Percentiles rank a stretch among this genome's conserved stretches.
phyloP scores from a whole-genome alignment of 2,888 invertebrate genomes.

The Kuschelorhynchus macadamiae region DNA sequence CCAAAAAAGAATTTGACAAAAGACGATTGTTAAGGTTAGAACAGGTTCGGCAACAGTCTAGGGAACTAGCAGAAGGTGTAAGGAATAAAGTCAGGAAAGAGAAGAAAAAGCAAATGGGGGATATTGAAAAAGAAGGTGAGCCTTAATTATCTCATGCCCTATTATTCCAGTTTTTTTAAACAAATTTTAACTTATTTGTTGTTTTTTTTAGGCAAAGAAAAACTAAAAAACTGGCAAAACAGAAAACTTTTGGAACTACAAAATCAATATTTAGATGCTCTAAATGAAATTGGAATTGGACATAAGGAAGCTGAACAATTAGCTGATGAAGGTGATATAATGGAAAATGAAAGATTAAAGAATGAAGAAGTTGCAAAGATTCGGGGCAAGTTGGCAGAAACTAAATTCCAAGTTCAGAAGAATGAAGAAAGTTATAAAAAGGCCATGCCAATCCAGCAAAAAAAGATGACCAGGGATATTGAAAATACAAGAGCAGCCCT shows the following conservation, averaged over 20 bases:
- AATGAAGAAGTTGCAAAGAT: conserved; percentile 61
- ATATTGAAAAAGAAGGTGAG: conserved; percentile 69
- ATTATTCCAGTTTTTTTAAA: too few relatives aligned
- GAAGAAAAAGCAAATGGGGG: conserved; percentile 69
- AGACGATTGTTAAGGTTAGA: conserved; percentile 74
- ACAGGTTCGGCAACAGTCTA: conserved; percentile 77
- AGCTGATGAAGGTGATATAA: conserved; percentile 62
- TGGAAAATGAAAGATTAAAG: conserved; percentile 46
- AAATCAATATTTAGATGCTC: conserved; percentile 70
- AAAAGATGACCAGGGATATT: conserved; percentile 65
- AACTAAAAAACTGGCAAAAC: conserved; percentile 71
- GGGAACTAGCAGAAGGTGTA: conserved; percentile 72
- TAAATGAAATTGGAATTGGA: conserved; percentile 71
- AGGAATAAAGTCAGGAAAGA: conserved; percentile 72
- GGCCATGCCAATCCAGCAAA: conserved; percentile 59
- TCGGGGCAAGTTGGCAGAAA: conserved; percentile 64
- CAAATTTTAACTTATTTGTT: too few relatives aligned
- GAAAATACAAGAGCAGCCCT: conserved; percentile 69
- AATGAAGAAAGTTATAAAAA: conserved; percentile 56
- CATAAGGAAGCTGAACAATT: conserved; percentile 68
- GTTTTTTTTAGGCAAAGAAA: conserved; percentile 61
- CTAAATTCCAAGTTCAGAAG: conserved; percentile 52
- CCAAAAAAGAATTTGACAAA: conserved; percentile 72
- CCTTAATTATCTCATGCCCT: too few relatives aligned
- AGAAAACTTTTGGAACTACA: conserved; percentile 70